Evolutionary conservation across 2,797 vertebrate species (phyloP), one percentile per base, ranked within the genome.

Genomic region (Scleropages formosus): DNA sequence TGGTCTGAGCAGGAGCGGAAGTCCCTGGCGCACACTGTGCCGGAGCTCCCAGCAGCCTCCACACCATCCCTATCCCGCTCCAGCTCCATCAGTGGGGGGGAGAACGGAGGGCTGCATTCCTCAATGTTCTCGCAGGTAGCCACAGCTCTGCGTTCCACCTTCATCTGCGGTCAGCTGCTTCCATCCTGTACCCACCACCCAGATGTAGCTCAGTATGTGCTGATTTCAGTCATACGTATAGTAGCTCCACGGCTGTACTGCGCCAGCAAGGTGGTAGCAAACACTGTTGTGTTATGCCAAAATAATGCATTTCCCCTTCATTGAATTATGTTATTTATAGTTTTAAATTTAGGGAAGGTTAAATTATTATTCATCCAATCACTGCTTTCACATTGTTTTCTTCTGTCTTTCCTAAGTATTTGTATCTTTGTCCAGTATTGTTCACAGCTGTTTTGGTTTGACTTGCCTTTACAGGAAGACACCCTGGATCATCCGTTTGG

Each of bases 1-100:
- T 83, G 0, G 74, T 60, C 78, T 27, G 31, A 56, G 1, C 78
- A 98, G 97, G 97, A 98, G 68, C 91, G 93, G 58, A 98, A 94
- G 81, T 76, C 85, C 0, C 84, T 92, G 78, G 90, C 81, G 53
- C 80, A 87, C 49, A 88, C 89, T 16, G 76, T 87, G 1, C 82
- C 87, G 44, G 95, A 98, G 78, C 82, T 85, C 3, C 91, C 93
- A 9, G 87, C 92, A 10, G 92, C 94, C 27, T 95, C 94, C 72
- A 98, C 96, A 0, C 96, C 97, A 0, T 93, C 92, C 4, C 82
- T 98, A 71, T 99, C 98, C 44, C 96, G 96, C 31, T 98, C 97
- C n/a, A 98, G 96, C 85, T 98, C 98, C 59, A 82, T 98, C 77
- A 98, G 95, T 81, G 98, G 95, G 70, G 83, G 85, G 9, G 97